These are phyloP conservation scores for Matsumurasca onukii DNA, from an alignment of 1,140 invertebrate species.

Conservation along the genomic window DNA sequence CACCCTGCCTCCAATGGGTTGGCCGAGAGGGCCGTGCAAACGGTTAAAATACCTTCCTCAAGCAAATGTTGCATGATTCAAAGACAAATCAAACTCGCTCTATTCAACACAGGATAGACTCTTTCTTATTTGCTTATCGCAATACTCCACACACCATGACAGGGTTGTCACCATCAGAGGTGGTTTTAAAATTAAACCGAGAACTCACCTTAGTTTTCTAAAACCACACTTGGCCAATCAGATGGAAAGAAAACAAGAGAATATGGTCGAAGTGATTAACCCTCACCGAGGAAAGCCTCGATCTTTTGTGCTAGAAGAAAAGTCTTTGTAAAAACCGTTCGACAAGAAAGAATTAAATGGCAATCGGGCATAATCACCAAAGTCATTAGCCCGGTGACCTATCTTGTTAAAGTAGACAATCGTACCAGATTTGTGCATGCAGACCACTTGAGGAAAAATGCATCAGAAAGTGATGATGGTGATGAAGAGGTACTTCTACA, in stretches of 20 bases:
- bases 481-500: too few relatives aligned
- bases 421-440: neutral
- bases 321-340: neutral
- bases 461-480: too few relatives aligned
- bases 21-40: constrained; percentile 42
- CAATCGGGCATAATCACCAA: too few relatives aligned
- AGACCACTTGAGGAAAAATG: too few relatives aligned
- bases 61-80: constrained; percentile 14
- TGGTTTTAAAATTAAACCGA: constrained; percentile 3
- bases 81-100: neutral
- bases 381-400: too few relatives aligned
- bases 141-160: constrained; percentile 17
- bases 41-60: constrained; percentile 34
- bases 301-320: neutral
- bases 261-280: neutral
- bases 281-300: neutral
- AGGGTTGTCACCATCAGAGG: constrained; percentile 5
- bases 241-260: neutral
- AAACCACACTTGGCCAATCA: neutral
- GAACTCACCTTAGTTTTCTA: too few relatives aligned
- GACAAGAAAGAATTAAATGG: neutral
- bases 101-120: neutral
- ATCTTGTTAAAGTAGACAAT: neutral
- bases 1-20: constrained; percentile 43
- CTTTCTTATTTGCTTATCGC: constrained; percentile 17